Evolutionary conservation across 1,140 invertebrate genomes (phyloP).

Genomic region (Panulirus ornatus): DNA sequence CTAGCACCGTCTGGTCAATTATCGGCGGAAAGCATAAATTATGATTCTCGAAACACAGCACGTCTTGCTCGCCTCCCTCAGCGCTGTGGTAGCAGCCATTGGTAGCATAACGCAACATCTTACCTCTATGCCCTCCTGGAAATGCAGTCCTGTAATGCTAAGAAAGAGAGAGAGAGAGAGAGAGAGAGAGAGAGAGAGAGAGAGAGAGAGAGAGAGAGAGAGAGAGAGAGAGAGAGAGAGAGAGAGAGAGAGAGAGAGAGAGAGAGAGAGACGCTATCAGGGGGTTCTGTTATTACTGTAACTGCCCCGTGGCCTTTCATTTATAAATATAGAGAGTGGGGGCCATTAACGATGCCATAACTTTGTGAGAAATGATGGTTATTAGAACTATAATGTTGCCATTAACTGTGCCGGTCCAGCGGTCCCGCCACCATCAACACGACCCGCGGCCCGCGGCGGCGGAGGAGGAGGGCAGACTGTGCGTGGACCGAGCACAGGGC

Average conservation of each 20-base stretch:
- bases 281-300: conserved; percentile 60
- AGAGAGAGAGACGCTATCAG: neutral
- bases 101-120: too few species aligned
- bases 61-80: neutral
- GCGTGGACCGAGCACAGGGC: too few species aligned
- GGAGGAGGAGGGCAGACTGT: too few species aligned
- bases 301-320: conserved; percentile 62
- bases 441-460: neutral
- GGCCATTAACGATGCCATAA: conserved; percentile 65
- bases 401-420: conserved; percentile 49
- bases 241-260: conserved; percentile 37
- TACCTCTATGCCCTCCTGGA: neutral
- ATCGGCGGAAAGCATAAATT: conserved; percentile 16
- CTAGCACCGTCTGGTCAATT: conserved; percentile 8
- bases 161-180: conserved; percentile 26
- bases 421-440: conserved; percentile 40
- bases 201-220: conserved; percentile 22
- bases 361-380: conserved; percentile 68
- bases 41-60: neutral
- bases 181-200: conserved; percentile 19
- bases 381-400: conserved; percentile 67
- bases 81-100: neutral
- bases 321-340: conserved; percentile 67
- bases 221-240: conserved; percentile 11
- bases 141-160: neutral